Evolutionary conservation across 2,113 vertebrate species (phyloP), one percentile per base, ranked within the genome.

Genomic region (Polyodon spathula): DNA sequence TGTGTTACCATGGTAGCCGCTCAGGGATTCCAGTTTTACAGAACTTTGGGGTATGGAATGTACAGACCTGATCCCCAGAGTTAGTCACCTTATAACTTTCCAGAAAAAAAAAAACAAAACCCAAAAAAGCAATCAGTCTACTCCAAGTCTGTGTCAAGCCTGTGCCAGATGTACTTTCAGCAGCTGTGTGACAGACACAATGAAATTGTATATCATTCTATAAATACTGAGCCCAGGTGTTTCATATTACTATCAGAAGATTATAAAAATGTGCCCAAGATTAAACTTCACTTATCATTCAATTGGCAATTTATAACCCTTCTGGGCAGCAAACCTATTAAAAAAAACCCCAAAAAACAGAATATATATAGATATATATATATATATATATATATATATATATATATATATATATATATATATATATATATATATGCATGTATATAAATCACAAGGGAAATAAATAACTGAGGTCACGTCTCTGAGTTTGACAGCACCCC

Each of bases 171-270:
- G 78, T 71, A 71, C 50, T 73, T 66, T 66, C 70, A 11, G 74
- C 83, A 81, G 79, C 83, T 85, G 84, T 73, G 79, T 74, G 78
- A 81, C 83, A 83, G 76, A 82, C 79, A 76, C 73, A 75, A 77
- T 82, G 73, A 86, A 73, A 84, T 86, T 77, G 78, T 75, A 83
- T 78, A 79, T 86, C 65, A 68, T 79, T 83, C 84, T 85, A 84
- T 85, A 86, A 84, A 87, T 84, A 84, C 76, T 73, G 12, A 58
- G 1, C 40, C 62, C 82, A 84, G 74, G 80, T 85, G 84, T 68
- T 78, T 76, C 70, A 70, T 76, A 75, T 85, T 78, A 79, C 76
- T 75, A 73, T 74, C 65, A 72, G 67, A 75, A 66, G 59, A 73
- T 83, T 80, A 81, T 76, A 78, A 72, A 78, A 71, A 73, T 68